Base-by-base conservation (phyloP, 2,888 invertebrate species). In the Keiferia lycopersicella region DNA sequence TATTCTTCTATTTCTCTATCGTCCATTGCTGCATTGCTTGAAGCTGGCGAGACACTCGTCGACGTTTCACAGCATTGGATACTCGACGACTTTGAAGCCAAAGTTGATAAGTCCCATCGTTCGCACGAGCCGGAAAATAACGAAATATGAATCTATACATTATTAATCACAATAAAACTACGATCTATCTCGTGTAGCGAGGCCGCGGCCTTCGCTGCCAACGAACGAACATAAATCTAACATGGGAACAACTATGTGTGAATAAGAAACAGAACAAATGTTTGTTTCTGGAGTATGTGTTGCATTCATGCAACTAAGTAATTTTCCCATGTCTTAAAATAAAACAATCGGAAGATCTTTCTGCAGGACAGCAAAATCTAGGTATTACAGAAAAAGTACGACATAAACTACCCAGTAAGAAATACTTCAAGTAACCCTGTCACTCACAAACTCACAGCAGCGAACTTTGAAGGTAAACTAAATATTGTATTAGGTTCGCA, bases 131-230 rank as follows among this genome's bases (percentile, higher is more conserved):
- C 58, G 58, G 58, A 58, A 38, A 58, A 58, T 58, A 39, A 58
- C 38, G 58, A 58, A 58, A 58, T 58, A 58, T 58, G 39, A 58
- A 58, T 22, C 26, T 26, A 60, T 60, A 60, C 60, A 45, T 60
- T 60, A 60, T 60, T 60, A 60, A 60, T 60, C 60, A 60, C 60
- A 60, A 60, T 60, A 60, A 60, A 60, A 60, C 60, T 60, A 22
- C 60, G 38, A 60, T 60, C 45, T 60, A 60, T 60, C 60, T 60
- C 26, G 18, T 16, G 10, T 20, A 34, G 34, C 60, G 60, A 8
- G 60, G 60, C 45, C 60, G 45, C 41, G 60, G 45, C 60, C 60
- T 41, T 60, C 45, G 16, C n/a, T 26, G 6, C 3, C 39, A 10
- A 12, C 12, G 38, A 20, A 20, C 58, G 20, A 39, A 58, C 58